These are phyloP conservation scores for Chrysopa pallens DNA, from an alignment of 1,140 invertebrate species.

Conservation along the genomic window DNA sequence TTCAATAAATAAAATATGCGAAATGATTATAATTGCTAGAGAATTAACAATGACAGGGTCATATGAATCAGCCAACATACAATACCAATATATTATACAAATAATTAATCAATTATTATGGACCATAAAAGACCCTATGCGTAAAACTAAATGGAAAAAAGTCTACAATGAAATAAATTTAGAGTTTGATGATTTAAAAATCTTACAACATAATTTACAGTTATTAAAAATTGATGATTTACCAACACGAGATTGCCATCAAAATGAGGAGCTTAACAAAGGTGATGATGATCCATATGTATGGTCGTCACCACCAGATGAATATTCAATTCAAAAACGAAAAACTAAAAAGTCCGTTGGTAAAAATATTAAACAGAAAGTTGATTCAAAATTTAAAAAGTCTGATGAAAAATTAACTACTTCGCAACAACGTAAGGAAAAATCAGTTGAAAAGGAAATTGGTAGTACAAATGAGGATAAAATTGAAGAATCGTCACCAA, in stretches of 20 bases:
- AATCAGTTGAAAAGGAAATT: not conserved
- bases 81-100: slow-evolving; percentile 85
- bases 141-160: slow-evolving; percentile 63
- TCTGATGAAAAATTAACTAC: slow-evolving; percentile 37
- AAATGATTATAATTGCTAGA: slow-evolving; percentile 80
- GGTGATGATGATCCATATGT: slow-evolving; percentile 54
- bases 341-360: too few species aligned
- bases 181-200: slow-evolving; percentile 85
- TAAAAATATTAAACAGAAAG: too few species aligned
- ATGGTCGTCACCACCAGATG: slow-evolving; percentile 47
- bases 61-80: slow-evolving; percentile 86
- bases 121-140: slow-evolving; percentile 53
- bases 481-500: slow-evolving; percentile 2
- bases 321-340: too few species aligned
- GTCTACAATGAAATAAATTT: slow-evolving; percentile 75
- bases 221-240: slow-evolving; percentile 3
- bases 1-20: slow-evolving; percentile 72
- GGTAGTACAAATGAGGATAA: not conserved
- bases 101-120: slow-evolving; percentile 73
- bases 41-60: slow-evolving; percentile 90
- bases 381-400: too few species aligned
- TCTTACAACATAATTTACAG: slow-evolving; percentile 46
- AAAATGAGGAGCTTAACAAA: slow-evolving; percentile 15
- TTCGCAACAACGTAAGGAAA: slow-evolving; percentile 46
- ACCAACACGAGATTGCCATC: slow-evolving; percentile 23